These are phyloP conservation scores for Sebastes ruberrimus DNA, from an alignment of 2,797 vertebrate species.

Conservation along the genomic window DNA sequence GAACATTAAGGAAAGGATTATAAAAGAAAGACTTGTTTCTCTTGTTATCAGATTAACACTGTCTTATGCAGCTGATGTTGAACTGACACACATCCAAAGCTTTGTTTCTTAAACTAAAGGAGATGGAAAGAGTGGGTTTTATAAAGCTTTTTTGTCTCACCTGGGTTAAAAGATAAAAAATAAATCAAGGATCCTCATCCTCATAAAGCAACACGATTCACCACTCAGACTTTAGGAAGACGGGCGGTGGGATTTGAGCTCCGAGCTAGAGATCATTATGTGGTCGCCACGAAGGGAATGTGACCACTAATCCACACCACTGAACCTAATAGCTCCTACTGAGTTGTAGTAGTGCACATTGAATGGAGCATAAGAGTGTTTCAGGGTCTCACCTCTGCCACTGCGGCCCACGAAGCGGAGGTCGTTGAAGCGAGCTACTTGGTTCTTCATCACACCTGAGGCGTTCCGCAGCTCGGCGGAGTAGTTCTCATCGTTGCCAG, in stretches of 20 bases:
- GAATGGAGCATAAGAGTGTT: slow-evolving; percentile 24
- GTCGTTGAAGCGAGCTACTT: slow-evolving; percentile 98
- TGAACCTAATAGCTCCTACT: slow-evolving; percentile 65
- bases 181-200: not conserved
- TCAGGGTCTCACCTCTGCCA: slow-evolving; percentile 91
- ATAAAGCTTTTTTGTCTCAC: not conserved
- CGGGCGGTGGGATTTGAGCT: slow-evolving; percentile 43
- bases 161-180: not conserved
- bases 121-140: not conserved
- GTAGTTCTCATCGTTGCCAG: slow-evolving; percentile 99
- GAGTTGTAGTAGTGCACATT: slow-evolving; percentile 3
- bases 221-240: slow-evolving; percentile 44
- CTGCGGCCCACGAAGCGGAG: slow-evolving; percentile 98
- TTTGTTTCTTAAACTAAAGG: not conserved
- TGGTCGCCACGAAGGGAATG: slow-evolving; percentile 68
- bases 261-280: slow-evolving; percentile 69
- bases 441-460: slow-evolving; percentile 99
- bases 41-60: not conserved
- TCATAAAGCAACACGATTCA: slow-evolving; percentile 23
- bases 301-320: slow-evolving; percentile 78
- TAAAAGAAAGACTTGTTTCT: not conserved
- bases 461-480: slow-evolving; percentile 97
- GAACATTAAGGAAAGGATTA: not conserved
- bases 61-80: not conserved
- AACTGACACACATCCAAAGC: not conserved